phyloP scores from a whole-genome alignment of 2,888 invertebrate genomes.

The Dione juno region DNA sequence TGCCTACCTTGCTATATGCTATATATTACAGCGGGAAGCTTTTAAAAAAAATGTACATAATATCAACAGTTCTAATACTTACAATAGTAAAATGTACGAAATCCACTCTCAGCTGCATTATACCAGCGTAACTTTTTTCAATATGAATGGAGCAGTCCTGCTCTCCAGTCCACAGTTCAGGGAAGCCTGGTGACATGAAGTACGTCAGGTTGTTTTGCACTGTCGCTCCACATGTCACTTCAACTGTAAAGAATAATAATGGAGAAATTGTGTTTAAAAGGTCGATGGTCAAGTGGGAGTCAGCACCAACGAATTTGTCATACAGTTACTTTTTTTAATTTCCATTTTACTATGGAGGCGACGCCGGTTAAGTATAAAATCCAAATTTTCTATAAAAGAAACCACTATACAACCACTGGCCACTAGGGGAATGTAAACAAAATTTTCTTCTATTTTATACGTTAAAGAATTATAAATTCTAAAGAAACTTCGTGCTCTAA shows the following conservation, averaged over 20 bases:
- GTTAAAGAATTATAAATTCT: neutral
- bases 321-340: no score
- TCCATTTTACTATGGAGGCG: neutral
- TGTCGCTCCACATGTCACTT: slow-evolving; percentile 88
- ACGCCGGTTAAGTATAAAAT: neutral
- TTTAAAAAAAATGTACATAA: no score
- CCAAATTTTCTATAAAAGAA: neutral
- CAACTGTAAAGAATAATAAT: slow-evolving; percentile 85
- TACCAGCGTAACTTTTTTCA: slow-evolving; percentile 89
- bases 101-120: slow-evolving; percentile 92
- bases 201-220: slow-evolving; percentile 92
- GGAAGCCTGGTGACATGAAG: slow-evolving; percentile 92
- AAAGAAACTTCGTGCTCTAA: slow-evolving; percentile 11
- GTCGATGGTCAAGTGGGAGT: no score
- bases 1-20: no score
- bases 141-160: slow-evolving; percentile 88
- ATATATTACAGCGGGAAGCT: no score
- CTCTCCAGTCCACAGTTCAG: slow-evolving; percentile 87
- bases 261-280: no score
- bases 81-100: slow-evolving; percentile 92
- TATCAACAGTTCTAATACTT: no score
- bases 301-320: no score
- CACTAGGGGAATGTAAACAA: slow-evolving; percentile 10
- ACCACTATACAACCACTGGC: neutral
- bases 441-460: slow-evolving; percentile 5